Conservation (phyloP, 2,113 vertebrate species). For the Cygnus buccinator region DNA sequence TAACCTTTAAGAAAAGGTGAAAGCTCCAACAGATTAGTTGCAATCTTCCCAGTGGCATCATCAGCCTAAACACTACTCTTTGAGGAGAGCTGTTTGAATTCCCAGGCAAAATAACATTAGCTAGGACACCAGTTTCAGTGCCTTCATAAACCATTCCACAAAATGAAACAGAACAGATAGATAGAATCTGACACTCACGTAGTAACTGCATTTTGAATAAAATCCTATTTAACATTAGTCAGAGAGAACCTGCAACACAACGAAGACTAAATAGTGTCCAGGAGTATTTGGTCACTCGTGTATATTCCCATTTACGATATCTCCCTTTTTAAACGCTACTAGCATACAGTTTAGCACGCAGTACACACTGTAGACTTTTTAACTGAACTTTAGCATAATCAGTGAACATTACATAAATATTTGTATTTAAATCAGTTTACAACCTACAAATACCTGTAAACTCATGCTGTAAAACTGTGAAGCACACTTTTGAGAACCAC, state of each 20-base stretch:
- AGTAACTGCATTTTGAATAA: not conserved
- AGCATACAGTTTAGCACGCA: not conserved
- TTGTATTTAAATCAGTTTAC: not conserved
- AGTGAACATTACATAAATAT: not conserved
- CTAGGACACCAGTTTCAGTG: not conserved
- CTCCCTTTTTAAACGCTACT: not conserved
- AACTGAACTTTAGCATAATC: not conserved
- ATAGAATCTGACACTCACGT: not conserved
- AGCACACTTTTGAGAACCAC: not conserved
- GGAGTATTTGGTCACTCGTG: not conserved
- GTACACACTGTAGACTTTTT: not conserved
- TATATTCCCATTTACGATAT: not conserved
- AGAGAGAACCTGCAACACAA: not conserved
- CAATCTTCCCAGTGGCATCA: not conserved
- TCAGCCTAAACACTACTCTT: not conserved
- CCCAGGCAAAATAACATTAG: not conserved
- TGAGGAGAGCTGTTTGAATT: not conserved
- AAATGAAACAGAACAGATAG: not conserved
- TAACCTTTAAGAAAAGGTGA: conserved; percentile 10
- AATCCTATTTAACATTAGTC: not conserved
- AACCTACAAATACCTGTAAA: not conserved
- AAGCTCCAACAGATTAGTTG: not conserved
- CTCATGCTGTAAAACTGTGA: not conserved
- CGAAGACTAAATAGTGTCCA: not conserved
- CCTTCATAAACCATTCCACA: not conserved